A percentile compares a stretch with the other conserved stretches of the same genome.
phyloP scores from a whole-genome alignment of 2,797 vertebrate species.

The Anguilla megastoma region DNA sequence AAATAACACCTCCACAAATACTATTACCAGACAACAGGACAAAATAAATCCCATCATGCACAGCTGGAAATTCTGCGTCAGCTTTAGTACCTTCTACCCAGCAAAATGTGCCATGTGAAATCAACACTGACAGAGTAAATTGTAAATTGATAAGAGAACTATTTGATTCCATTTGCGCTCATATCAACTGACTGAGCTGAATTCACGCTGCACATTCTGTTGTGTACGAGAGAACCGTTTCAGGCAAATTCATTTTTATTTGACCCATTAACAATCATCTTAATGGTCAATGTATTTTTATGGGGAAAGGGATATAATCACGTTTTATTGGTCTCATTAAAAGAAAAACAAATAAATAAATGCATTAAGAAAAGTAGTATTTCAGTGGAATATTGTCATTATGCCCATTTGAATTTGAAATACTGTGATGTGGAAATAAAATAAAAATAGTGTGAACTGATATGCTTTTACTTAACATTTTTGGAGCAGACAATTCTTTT shows the following conservation, averaged over 20 bases:
- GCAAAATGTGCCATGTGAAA: not conserved
- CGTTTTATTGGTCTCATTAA: not conserved
- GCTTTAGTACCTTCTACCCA: no score
- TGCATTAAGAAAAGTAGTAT: not conserved
- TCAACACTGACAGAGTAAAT: no score
- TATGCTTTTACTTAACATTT: no score
- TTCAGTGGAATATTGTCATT: not conserved
- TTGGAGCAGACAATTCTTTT: no score
- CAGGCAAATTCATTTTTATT: not conserved
- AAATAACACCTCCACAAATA: not conserved
- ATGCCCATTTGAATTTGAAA: not conserved
- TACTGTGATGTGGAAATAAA: no score
- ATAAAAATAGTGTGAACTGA: no score
- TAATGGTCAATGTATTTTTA: constrained; percentile 18
- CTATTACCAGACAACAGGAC: not conserved
- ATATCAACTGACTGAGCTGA: no score
- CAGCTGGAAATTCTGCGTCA: not conserved
- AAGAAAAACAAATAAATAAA: not conserved
- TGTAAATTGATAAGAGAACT: no score
- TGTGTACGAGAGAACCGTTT: not conserved
- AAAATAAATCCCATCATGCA: not conserved
- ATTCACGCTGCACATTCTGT: not conserved
- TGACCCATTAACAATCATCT: not conserved
- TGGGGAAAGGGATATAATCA: constrained; percentile 10
- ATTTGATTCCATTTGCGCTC: no score